Conservation (phyloP, 2,888 invertebrate genomes). For the Dasysyrphus albostriatus region DNA sequence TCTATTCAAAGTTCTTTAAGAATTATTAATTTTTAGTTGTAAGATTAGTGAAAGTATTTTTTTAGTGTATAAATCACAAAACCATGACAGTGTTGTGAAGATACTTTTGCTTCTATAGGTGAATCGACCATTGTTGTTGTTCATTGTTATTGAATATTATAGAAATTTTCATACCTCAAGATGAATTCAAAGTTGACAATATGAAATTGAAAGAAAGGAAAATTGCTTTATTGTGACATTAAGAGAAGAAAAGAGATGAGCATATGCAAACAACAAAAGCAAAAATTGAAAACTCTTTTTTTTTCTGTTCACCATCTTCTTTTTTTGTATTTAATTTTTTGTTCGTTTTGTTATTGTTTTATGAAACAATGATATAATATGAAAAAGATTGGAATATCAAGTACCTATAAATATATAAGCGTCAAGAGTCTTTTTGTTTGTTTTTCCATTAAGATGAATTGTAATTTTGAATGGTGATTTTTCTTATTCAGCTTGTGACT, state of each 20-base stretch:
- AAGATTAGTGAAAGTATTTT: not conserved
- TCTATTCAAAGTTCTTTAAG: no score
- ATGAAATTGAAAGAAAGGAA: constrained; percentile 44
- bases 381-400: constrained; percentile 41
- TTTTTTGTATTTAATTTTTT: constrained; percentile 11
- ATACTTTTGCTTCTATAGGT: constrained; percentile 20
- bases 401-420: constrained; percentile 5
- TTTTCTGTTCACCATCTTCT: not conserved
- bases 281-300: constrained; percentile 34
- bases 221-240: constrained; percentile 59
- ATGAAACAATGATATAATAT: constrained; percentile 42
- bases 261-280: constrained; percentile 33
- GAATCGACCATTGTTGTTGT: constrained; percentile 12
- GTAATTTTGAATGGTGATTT: constrained; percentile 24
- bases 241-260: constrained; percentile 2
- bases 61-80: not conserved
- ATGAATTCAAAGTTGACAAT: constrained; percentile 55
- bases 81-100: not conserved
- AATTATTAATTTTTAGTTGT: no score
- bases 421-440: constrained; percentile 38
- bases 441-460: constrained; percentile 37
- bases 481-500: not conserved
- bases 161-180: constrained; percentile 10
- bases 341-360: not conserved
- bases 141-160: constrained; percentile 34